Evolutionary conservation across 2,888 invertebrate genomes (phyloP), one percentile per base, ranked within the genome.

Genomic region (Pammene aurita): DNA sequence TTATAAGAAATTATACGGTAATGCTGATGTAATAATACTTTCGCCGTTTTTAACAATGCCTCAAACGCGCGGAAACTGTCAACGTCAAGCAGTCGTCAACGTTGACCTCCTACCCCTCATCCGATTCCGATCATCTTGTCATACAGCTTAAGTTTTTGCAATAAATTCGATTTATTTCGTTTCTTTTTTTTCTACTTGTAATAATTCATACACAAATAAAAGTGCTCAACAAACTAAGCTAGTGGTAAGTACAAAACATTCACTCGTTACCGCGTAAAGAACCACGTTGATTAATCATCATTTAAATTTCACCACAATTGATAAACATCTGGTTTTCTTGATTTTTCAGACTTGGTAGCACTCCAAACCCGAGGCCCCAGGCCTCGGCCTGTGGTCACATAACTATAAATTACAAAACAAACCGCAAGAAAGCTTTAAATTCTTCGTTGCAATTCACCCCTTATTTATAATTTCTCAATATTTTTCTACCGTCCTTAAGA

Each of bases 331-430:
- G 64, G 44, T 55, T 67, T 75, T 71, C 70, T 78, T 77, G n/a
- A 74, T 78, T 62, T 85, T 86, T 74, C 85, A 87, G 87, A 81
- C 76, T 76, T 76, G 74, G 76, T 77, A 74, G 74, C 74, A 74
- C 75, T 66, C 58, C 67, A 74, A 72, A 72, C 71, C 71, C 72
- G 67, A 73, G 86, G 80, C 88, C 89, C 80, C 84, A 82, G 92
- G 91, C 90, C 86, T 89, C 88, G 90, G 92, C 91, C 91, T 89
- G 86, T 79, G 86, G 91, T 84, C 85, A 76, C 72, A 72, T 72
- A 71, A 73, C 73, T 74, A 70, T 72, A 70, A 58, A 67, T 62
- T 58, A 50, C 35, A 74, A 71, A 71, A 75, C 75, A 78, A 71
- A 68, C 65, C 66, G 65, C 71, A 79, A 76, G 75, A 73, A 75